Conservation (phyloP, 2,113 vertebrate species). For the Dunckerocampus dactyliophorus region DNA sequence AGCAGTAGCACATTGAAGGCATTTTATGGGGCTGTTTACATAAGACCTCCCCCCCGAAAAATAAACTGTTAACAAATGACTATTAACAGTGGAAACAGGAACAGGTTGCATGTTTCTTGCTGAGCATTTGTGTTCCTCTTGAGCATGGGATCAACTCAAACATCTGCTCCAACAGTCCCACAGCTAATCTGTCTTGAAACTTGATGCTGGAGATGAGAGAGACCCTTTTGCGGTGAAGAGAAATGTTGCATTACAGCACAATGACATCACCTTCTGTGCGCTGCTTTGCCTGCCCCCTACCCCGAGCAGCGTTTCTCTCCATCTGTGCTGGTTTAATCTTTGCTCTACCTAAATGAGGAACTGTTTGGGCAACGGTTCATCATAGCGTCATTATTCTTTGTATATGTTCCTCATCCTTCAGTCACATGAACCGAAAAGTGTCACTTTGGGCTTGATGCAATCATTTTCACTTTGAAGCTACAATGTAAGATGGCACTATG, state of each 20-base stretch:
- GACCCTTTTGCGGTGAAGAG: slow-evolving; percentile 48
- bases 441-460: background rate
- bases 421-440: background rate
- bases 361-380: background rate
- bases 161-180: slow-evolving; percentile 26
- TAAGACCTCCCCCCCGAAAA: too few species aligned
- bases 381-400: background rate
- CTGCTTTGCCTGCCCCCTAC: slow-evolving; percentile 20
- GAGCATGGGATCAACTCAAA: slow-evolving; percentile 53
- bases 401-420: background rate
- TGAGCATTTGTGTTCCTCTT: slow-evolving; percentile 35
- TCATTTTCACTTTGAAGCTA: background rate
- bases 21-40: too few species aligned
- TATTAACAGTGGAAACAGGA: slow-evolving; percentile 21
- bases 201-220: slow-evolving; percentile 48
- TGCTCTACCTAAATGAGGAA: slow-evolving; percentile 2
- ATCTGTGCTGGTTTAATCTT: slow-evolving; percentile 18
- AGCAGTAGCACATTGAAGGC: too few species aligned
- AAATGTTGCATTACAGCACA: slow-evolving; percentile 45
- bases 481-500: background rate
- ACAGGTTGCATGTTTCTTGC: slow-evolving; percentile 42
- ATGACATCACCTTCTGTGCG: slow-evolving; percentile 53
- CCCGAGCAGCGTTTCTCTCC: slow-evolving; percentile 13
- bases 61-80: slow-evolving; percentile 37
- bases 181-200: slow-evolving; percentile 56